Percentiles rank a stretch among this genome's conserved stretches.
Evolutionary conservation across 2,888 invertebrate species (phyloP).

Genomic region (Lasioglossum oenotherae): DNA sequence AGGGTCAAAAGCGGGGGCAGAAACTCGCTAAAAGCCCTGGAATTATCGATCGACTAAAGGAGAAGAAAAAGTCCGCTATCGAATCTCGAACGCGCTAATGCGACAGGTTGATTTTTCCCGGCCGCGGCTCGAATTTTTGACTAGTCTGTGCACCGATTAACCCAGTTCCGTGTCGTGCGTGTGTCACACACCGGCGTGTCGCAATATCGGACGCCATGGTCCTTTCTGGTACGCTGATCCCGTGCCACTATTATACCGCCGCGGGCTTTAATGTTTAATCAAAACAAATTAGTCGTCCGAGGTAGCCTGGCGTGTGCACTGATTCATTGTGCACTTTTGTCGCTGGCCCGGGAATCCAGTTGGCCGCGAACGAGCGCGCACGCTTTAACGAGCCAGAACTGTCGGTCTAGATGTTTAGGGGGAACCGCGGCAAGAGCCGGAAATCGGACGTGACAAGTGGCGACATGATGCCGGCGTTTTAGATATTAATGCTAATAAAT

Average conservation of each 20-base stretch:
- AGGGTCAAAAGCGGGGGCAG: neutral
- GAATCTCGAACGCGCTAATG: slow-evolving; percentile 1
- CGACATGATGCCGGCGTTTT: slow-evolving; percentile 20
- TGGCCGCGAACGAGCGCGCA: neutral
- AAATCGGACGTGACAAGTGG: slow-evolving; percentile 27
- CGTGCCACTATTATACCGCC: slow-evolving; percentile 6
- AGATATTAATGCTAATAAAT: slow-evolving; percentile 8
- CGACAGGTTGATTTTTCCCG: slow-evolving; percentile 11
- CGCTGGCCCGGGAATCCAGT: slow-evolving; percentile 16
- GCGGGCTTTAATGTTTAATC: slow-evolving; percentile 39
- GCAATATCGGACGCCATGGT: slow-evolving; percentile 1
- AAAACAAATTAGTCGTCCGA: slow-evolving; percentile 37
- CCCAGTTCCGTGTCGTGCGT: slow-evolving; percentile 50
- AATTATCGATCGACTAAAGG: neutral
- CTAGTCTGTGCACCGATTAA: neutral
- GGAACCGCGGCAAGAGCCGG: neutral
- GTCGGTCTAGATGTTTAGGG: slow-evolving; percentile 26
- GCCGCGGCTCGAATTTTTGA: neutral
- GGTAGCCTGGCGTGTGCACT: slow-evolving; percentile 5
- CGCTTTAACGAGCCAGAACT: slow-evolving; percentile 37
- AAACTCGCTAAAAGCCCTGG: neutral
- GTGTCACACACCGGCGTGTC: slow-evolving; percentile 18
- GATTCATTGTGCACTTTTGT: slow-evolving; percentile 42
- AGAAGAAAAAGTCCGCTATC: neutral
- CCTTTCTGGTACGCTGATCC: slow-evolving; percentile 21